These are phyloP conservation scores for Tethya wilhelma DNA, from an alignment of 37 sponge, comb jelly and placozoan species.

Conservation along the genomic window DNA sequence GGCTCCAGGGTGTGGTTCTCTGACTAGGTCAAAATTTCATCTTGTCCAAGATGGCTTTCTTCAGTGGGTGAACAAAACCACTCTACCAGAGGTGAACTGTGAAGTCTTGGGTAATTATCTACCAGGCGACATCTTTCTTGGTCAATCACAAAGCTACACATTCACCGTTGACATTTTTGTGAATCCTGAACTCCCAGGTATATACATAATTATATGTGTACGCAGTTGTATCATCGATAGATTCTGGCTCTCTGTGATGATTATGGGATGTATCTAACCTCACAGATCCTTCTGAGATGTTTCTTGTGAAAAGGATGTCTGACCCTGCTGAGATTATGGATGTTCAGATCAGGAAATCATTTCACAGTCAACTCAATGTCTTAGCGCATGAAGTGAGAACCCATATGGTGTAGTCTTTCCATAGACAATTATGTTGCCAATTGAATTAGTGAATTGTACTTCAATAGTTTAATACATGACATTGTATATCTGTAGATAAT, in stretches of 20 bases:
- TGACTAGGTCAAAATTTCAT: slow-evolving; percentile 29
- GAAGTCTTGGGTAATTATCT: background rate
- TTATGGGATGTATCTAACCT: too few species aligned
- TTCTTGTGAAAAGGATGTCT: too few species aligned
- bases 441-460: too few species aligned
- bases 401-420: background rate
- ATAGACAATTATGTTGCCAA: background rate
- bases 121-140: slow-evolving; percentile 38
- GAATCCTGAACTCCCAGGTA: too few species aligned
- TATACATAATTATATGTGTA: too few species aligned
- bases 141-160: slow-evolving; percentile 19
- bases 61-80: background rate
- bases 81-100: slow-evolving; percentile 31
- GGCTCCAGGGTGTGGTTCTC: slow-evolving; percentile 24
- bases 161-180: slow-evolving; percentile 12
- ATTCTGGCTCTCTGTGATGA: too few species aligned
- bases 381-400: background rate
- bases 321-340: background rate
- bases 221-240: too few species aligned
- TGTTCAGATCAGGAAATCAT: background rate
- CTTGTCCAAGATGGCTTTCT: slow-evolving; percentile 13
- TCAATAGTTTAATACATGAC: background rate
- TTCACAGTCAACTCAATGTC: background rate
- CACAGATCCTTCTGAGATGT: too few species aligned
- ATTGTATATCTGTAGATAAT: background rate